phyloP scores from a whole-genome alignment of 2,113 vertebrate genomes.

The Coptodon rendalli region DNA sequence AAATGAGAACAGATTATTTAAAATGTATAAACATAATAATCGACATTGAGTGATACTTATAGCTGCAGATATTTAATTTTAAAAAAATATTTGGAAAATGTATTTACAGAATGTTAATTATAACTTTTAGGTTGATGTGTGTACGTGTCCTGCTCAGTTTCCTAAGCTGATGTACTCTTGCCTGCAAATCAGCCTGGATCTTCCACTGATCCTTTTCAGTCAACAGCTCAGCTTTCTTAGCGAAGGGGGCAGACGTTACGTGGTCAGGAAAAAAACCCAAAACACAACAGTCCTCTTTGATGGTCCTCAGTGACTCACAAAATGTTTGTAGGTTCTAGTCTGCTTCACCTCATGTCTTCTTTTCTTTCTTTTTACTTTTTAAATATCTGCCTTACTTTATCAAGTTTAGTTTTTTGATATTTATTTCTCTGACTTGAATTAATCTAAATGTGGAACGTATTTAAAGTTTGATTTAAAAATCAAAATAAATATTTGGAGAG shows the following conservation, averaged over 20 bases:
- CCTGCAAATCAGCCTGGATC: not conserved
- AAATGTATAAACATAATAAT: not conserved
- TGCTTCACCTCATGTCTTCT: not conserved
- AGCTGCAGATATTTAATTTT: not conserved
- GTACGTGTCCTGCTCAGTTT: not conserved
- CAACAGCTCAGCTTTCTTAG: not conserved
- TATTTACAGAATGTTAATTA: not conserved
- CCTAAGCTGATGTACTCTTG: not conserved
- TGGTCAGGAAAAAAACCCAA: not conserved
- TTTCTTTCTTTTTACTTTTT: not conserved
- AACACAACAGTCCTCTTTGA: not conserved
- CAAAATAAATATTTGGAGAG: not conserved
- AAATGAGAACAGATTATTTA: not conserved
- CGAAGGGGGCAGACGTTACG: not conserved
- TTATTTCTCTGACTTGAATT: not conserved
- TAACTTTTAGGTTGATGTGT: not conserved
- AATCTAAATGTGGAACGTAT: not conserved
- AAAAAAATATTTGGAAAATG: not conserved
- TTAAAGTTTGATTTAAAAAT: not conserved
- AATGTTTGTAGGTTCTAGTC: not conserved
- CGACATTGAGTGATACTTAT: not conserved
- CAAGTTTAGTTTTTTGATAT: not conserved
- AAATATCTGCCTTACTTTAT: not conserved
- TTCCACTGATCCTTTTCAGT: not conserved
- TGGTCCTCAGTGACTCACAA: not conserved